Conservation (phyloP, 2,888 invertebrate species). For the Craniophora ligustri region DNA sequence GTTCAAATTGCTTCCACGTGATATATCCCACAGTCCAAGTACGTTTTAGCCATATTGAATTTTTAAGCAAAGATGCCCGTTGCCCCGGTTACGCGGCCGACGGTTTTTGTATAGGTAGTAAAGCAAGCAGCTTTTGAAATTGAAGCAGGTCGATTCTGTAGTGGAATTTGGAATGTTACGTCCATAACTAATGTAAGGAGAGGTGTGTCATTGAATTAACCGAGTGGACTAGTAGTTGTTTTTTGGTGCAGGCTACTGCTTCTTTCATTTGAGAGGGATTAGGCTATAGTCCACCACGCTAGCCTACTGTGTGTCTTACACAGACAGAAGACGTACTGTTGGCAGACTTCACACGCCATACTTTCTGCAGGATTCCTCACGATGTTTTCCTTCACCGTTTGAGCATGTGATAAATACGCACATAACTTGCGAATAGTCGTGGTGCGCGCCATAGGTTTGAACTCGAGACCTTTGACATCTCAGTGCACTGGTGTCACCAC, state of each 20-base stretch:
- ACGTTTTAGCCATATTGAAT: constrained; percentile 83
- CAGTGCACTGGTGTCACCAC: no score
- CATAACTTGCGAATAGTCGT: no score
- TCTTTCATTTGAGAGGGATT: no score
- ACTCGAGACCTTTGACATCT: no score
- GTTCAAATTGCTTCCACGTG: constrained; percentile 86
- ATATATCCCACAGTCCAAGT: constrained; percentile 80
- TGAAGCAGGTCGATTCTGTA: constrained; percentile 66
- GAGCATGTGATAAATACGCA: no score
- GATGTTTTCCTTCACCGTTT: no score
- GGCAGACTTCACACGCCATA: no score
- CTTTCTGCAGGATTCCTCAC: no score
- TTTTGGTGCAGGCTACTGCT: neutral
- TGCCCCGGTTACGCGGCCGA: constrained; percentile 45
- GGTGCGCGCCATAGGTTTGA: no score
- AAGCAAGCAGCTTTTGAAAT: constrained; percentile 66
- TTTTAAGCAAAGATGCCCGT: constrained; percentile 77
- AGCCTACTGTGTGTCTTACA: no score
- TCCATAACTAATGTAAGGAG: constrained; percentile 57
- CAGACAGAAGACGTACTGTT: no score
- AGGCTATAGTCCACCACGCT: no score
- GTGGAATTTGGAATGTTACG: constrained; percentile 67
- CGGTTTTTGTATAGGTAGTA: constrained; percentile 62
- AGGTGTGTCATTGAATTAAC: constrained; percentile 13
- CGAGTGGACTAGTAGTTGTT: neutral